These are phyloP conservation scores for Campoletis sonorensis DNA, from an alignment of 1,140 invertebrate genomes.

Conservation along the genomic window DNA sequence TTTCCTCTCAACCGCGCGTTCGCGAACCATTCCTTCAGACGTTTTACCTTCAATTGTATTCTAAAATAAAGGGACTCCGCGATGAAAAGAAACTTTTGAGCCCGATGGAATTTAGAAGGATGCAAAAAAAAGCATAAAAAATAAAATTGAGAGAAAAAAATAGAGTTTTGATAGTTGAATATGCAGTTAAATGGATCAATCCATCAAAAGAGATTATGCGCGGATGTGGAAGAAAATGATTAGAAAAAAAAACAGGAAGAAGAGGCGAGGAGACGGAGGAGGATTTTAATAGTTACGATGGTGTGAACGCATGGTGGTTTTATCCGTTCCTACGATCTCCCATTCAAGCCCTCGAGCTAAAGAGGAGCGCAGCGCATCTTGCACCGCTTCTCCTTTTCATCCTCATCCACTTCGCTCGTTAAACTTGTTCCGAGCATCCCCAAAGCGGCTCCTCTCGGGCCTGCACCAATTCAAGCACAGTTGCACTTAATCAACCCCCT, in stretches of 20 bases:
- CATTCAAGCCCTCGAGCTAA: conserved; percentile 16
- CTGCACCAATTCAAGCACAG: too few relatives aligned
- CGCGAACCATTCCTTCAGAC: not conserved
- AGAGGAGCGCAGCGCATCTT: conserved; percentile 19
- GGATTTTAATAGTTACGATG: not conserved
- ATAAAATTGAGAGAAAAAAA: too few relatives aligned
- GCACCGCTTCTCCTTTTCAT: conserved; percentile 11
- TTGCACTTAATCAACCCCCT: too few relatives aligned
- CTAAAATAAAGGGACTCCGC: not conserved
- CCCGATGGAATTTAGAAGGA: too few relatives aligned
- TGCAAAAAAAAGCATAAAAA: too few relatives aligned
- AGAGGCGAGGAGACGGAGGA: too few relatives aligned
- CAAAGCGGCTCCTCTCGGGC: too few relatives aligned
- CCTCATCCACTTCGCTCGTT: not conserved
- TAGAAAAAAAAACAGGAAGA: too few relatives aligned
- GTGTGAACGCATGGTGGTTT: conserved; percentile 38
- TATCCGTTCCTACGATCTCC: conserved; percentile 43
- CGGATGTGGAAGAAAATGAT: not conserved
- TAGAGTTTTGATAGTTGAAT: too few relatives aligned
- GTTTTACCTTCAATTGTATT: not conserved
- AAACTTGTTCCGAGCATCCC: not conserved
- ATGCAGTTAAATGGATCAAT: too few relatives aligned
- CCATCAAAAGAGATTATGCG: not conserved
- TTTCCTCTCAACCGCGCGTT: not conserved
- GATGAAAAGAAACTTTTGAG: not conserved